Base-by-base conservation (phyloP, 2,113 vertebrate genomes). In the Aspiorhynchus laticeps region DNA sequence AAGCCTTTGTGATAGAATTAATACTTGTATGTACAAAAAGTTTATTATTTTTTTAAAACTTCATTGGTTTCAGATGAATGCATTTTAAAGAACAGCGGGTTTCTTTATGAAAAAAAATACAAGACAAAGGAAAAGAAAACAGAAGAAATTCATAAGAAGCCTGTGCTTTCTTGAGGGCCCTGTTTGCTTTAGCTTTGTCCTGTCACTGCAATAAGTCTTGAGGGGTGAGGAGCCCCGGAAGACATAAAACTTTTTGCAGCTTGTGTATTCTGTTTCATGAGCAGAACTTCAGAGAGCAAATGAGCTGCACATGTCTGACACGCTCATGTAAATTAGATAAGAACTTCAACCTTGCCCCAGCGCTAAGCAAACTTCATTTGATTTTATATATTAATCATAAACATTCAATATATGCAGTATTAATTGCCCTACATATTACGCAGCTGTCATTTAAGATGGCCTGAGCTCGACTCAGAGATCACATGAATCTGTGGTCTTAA, bases 261-360 rank as follows among this genome's bases (percentile, higher is more conserved):
- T 90, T 90, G 91, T 92, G 84, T 87, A 94, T 95, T 95, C 94
- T 56, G 89, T 95, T 95, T 95, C 92, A 94, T 93, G 92, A 91
- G 85, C 92, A 80, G 75, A 86, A 91, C 94, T 93, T 93, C 92
- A 94, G 91, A 83, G 19, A 92, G 93, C 87, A 89, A 91, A 91
- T 88, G 86, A 91, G 88, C 86, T 28, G 76, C 89, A 87, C 84
- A 59, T 67, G 84, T 84, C 86, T 90, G 85, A 67, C 91, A 71
- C 83, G 0, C 91, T 94, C 93, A 94, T 95, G 90, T 91, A 94
- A 94, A 91, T 94, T 93, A 91, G 91, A 94, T 92, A 90, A 91
- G 87, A 92, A 86, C 87, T 86, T 87, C 86, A 91, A 93, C 90
- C 92, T 92, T 87, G 86, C 89, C 77, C 89, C 88, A 86, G 82